phyloP scores from a whole-genome alignment of 1,140 invertebrate genomes.

The Meteorus sp. region DNA sequence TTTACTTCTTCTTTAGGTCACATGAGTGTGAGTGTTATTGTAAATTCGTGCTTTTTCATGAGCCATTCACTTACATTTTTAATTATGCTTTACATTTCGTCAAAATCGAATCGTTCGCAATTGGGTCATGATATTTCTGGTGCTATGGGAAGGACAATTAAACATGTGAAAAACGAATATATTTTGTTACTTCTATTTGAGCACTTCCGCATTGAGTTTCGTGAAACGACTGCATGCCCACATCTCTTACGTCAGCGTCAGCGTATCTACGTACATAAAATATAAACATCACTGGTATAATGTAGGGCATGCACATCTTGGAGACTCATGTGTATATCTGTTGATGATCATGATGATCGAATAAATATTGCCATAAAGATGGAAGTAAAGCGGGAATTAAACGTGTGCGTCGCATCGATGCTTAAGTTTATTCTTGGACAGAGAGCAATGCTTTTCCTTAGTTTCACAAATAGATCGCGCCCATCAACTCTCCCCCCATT shows the following conservation, averaged over 20 bases:
- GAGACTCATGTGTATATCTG: too few relatives aligned
- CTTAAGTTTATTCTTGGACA: conserved; percentile 24
- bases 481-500: conserved; percentile 21
- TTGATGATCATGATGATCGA: conserved; percentile 17
- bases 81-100: too few relatives aligned
- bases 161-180: neutral
- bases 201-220: too few relatives aligned
- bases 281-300: too few relatives aligned
- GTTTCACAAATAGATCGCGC: conserved; percentile 34
- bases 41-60: neutral
- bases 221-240: too few relatives aligned
- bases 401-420: neutral
- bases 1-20: too few relatives aligned
- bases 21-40: neutral
- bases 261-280: too few relatives aligned
- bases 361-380: conserved; percentile 5
- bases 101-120: too few relatives aligned
- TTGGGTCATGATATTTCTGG: too few relatives aligned
- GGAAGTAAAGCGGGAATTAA: conserved; percentile 3
- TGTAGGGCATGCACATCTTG: neutral
- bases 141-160: too few relatives aligned
- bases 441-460: conserved; percentile 33
- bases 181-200: neutral
- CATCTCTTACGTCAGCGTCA: neutral
- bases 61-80: too few relatives aligned